Evolutionary conservation across 2,888 invertebrate genomes (phyloP).

Genomic region (Hypena proboscidalis): DNA sequence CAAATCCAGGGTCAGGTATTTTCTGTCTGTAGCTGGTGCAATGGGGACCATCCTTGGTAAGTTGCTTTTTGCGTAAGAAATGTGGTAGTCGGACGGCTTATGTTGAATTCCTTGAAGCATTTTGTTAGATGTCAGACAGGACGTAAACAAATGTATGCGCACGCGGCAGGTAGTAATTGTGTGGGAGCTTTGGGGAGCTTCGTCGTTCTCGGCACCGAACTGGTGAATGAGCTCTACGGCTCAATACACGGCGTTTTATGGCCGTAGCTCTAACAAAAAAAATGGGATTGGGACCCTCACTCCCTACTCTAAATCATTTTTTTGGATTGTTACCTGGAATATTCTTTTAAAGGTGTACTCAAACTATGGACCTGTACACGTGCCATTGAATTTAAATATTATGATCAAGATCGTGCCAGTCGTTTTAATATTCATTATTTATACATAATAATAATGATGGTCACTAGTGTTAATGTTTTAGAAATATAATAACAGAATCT

Average conservation of each 20-base stretch:
- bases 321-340: constrained; percentile 73
- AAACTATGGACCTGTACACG: constrained; percentile 64
- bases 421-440: too few species aligned
- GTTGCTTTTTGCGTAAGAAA: constrained; percentile 47
- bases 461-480: too few species aligned
- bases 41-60: constrained; percentile 75
- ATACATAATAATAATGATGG: too few species aligned
- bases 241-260: constrained; percentile 67
- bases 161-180: constrained; percentile 39
- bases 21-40: constrained; percentile 82
- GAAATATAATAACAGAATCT: too few species aligned
- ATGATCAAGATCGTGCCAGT: constrained; percentile 58
- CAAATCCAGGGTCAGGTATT: constrained; percentile 56
- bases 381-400: constrained; percentile 71
- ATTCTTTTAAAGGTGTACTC: constrained; percentile 52
- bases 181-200: constrained; percentile 49
- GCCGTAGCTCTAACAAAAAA: constrained; percentile 70
- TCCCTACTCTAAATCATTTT: constrained; percentile 67
- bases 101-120: constrained; percentile 63
- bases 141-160: constrained; percentile 26
- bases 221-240: constrained; percentile 70
- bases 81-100: constrained; percentile 47
- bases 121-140: constrained; percentile 26
- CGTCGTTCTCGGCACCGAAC: constrained; percentile 55
- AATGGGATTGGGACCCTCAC: constrained; percentile 71